Conservation (phyloP, 2,797 vertebrate species). For the Myotis vivesi region DNA sequence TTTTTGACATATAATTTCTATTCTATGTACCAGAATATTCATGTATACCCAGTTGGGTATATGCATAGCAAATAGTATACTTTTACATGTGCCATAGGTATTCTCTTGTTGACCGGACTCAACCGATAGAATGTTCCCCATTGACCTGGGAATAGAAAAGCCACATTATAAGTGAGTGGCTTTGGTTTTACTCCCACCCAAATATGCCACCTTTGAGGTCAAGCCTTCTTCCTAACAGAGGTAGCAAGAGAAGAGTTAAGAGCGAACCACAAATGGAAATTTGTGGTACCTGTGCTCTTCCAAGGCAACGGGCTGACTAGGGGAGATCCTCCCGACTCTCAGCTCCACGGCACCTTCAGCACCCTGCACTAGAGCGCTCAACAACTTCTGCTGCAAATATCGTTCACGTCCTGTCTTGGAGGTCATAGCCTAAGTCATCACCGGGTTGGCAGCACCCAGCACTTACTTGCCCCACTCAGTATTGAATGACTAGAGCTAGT, state of each 20-base stretch:
- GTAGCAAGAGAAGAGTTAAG: not conserved
- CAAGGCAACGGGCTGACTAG: not conserved
- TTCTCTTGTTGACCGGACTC: not conserved
- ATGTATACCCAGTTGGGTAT: not conserved
- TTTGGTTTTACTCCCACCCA: not conserved
- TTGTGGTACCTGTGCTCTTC: accelerated
- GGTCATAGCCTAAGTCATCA: accelerated
- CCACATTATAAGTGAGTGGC: not conserved
- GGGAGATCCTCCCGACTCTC: not conserved
- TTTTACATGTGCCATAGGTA: accelerated
- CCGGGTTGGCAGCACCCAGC: accelerated
- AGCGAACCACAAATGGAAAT: not conserved
- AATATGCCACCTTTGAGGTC: not conserved
- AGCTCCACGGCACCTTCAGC: accelerated
- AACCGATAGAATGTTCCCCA: not conserved
- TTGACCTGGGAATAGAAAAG: not conserved
- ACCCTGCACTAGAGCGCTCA: accelerated
- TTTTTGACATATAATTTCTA: not conserved
- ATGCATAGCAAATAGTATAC: not conserved
- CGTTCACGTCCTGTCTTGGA: accelerated
- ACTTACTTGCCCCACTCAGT: accelerated
- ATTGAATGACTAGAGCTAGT: accelerated
- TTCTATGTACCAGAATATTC: not conserved
- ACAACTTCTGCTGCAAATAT: not conserved
- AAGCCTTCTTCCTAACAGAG: not conserved